Base-by-base conservation (phyloP, 2,888 invertebrate genomes). In the Alcis repandata region DNA sequence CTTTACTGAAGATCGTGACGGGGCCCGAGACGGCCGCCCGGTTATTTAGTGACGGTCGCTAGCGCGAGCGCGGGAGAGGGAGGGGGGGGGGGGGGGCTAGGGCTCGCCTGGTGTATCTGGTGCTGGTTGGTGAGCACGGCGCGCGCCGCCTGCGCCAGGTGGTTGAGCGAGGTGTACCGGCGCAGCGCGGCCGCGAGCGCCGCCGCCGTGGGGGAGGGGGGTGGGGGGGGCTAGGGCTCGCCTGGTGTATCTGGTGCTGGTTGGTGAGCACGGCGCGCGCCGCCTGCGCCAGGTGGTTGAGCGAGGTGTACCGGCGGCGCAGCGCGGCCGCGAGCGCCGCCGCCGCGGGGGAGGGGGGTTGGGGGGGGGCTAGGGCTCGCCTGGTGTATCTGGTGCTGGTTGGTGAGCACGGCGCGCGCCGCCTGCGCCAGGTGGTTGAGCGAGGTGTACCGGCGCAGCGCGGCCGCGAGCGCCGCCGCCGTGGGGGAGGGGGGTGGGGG, bases 341-440 rank as follows among this genome's bases (percentile, higher is more conserved):
- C 70, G 95, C 95, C 96, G 95, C 0, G 98, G 98, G 70, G 97
- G 98, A 33, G 97, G 98, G 67, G 94, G 94, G 94, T 98, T 88
- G 97, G 96, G 74, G n/a, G n/a, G n/a, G n/a, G n/a, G n/a, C n/a
- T n/a, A n/a, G n/a, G n/a, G 10, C 58, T 48, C 49, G 77, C 98
- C 90, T 98, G 98, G 76, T 96, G 96, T 81, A 99, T 98, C 94
- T 99, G 99, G 75, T 97, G 96, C 74, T 97, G 96, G 91, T 99
- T 99, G 89, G 98, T 98, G 73, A 99, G 95, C 62, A 99, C 99
- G 58, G 99, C 98, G 59, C 99, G 95, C 7, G 99, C 99, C 53
- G 98, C 98, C 90, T 97, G 97, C 69, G 99, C 99, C 80, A 99
- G 94, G 91, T 99, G 99, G 93, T 99, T 99, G 69, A 99, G 94